Conservation (phyloP, 2,113 vertebrate genomes). For the Phylloscopus trochilus region DNA sequence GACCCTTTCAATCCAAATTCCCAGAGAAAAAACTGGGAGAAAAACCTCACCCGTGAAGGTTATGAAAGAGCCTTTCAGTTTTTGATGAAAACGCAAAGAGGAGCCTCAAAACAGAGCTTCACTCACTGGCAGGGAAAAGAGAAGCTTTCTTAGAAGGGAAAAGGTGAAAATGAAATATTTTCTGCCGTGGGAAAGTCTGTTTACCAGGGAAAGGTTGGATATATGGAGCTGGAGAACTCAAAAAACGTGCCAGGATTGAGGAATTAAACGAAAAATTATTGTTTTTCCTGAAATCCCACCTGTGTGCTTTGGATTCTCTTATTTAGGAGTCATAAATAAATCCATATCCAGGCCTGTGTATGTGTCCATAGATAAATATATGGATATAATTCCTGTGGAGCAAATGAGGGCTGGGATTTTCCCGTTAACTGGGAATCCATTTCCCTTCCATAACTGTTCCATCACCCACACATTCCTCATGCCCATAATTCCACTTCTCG, state of each 20-base stretch:
- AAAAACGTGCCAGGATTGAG: not conserved
- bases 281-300: not conserved
- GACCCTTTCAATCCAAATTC: not conserved
- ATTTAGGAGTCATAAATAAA: not conserved
- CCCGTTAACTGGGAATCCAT: not conserved
- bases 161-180: not conserved
- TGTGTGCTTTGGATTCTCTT: not conserved
- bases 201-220: not conserved
- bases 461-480: not conserved
- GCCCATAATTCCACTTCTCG: not conserved
- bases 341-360: rapidly evolving
- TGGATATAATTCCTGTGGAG: not conserved
- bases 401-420: not conserved
- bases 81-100: not conserved
- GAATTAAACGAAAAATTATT: not conserved
- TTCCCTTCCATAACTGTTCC: not conserved
- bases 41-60: not conserved
- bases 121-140: not conserved
- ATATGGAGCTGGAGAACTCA: not conserved
- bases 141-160: not conserved
- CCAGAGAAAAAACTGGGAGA: not conserved
- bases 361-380: not conserved
- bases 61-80: not conserved
- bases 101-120: not conserved
- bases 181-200: not conserved